Conservation (phyloP, 2,113 vertebrate genomes). For the Prinia subflava region DNA sequence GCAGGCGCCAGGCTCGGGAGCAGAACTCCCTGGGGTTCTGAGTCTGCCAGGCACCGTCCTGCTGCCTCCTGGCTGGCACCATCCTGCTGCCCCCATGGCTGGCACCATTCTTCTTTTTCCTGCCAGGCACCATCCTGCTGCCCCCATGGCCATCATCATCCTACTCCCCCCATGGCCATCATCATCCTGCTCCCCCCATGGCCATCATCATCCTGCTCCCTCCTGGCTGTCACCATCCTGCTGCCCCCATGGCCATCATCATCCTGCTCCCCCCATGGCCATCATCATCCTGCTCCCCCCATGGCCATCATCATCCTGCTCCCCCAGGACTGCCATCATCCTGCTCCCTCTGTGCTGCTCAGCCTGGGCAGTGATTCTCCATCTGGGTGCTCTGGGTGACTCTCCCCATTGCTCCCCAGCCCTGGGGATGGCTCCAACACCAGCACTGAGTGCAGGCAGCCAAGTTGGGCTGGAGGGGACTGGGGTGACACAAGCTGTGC, state of each 20-base stretch:
- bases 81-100: background rate
- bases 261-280: fast-evolving
- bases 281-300: background rate
- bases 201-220: background rate
- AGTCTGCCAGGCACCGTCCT: fast-evolving
- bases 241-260: no score
- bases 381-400: background rate
- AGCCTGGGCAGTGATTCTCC: background rate
- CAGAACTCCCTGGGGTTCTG: background rate
- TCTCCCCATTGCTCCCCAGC: fast-evolving
- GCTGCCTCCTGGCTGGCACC: background rate
- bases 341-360: background rate
- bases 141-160: background rate
- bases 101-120: background rate
- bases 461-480: fast-evolving
- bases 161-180: no score
- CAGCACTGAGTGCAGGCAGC: background rate
- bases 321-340: background rate
- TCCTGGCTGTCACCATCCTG: background rate
- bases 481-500: fast-evolving
- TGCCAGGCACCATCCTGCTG: background rate
- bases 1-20: fast-evolving
- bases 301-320: background rate
- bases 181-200: background rate
- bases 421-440: background rate